Conservation (phyloP, 2,113 vertebrate genomes). For the Ochotona princeps region DNA sequence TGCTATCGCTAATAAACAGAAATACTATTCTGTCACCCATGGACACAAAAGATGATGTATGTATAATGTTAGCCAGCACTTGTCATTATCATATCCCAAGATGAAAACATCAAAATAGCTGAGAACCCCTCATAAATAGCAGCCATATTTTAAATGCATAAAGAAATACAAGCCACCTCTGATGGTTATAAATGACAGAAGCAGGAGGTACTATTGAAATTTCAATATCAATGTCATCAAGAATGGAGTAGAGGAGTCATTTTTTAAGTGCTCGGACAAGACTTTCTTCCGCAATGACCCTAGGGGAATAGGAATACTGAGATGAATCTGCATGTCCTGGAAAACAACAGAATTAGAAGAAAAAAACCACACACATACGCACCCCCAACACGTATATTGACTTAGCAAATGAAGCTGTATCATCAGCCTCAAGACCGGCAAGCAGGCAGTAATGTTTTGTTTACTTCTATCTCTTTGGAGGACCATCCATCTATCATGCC, state of each 20-base stretch:
- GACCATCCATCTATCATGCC: not conserved
- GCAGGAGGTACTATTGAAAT: not conserved
- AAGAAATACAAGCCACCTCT: not conserved
- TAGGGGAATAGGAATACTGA: not conserved
- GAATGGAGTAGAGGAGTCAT: not conserved
- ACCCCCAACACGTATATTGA: not conserved
- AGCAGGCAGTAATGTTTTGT: not conserved
- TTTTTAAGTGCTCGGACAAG: not conserved
- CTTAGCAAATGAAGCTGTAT: not conserved
- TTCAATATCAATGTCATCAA: not conserved
- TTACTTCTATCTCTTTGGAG: not conserved
- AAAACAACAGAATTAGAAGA: not conserved
- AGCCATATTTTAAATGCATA: not conserved
- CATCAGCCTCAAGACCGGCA: not conserved
- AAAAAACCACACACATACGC: not conserved
- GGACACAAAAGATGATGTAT: not conserved
- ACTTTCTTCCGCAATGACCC: conserved; percentile 22
- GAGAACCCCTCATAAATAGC: not conserved
- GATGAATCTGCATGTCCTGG: not conserved
- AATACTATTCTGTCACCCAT: not conserved
- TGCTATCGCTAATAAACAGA: not conserved
- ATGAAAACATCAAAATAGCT: conserved; percentile 33
- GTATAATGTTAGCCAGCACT: not conserved
- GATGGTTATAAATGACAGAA: not conserved
- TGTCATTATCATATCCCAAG: not conserved